Base-by-base conservation (phyloP, 2,797 vertebrate species). In the Chelmon rostratus region DNA sequence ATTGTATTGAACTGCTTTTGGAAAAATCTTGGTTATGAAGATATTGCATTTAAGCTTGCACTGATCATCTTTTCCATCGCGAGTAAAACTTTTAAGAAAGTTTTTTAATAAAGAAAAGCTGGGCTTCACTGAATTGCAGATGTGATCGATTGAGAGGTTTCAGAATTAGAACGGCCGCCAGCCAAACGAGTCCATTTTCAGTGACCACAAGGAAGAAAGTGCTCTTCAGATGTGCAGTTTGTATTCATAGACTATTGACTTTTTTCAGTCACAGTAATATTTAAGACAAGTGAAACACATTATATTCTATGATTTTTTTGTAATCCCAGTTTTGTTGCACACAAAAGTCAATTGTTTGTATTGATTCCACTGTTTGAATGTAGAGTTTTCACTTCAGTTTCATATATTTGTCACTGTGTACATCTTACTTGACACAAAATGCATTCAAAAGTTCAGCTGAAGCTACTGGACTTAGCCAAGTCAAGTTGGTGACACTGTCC, bases 91-190 rank as follows among this genome's bases (percentile, higher is more conserved):
- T 44, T 67, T 8, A 23, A 49, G 6, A 44, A 37, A 19, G 46
- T 46, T 62, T 68, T 46, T 66, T n/a, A 44, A 67, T 72, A 37
- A 53, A 53, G n/a, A 35, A 28, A 37, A 65, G 3, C 53, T 61
- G 31, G 21, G 35, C 25, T 35, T 56, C 21, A 18, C 38, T 54
- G 58, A 54, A 53, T 54, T 52, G 54, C 6, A 58, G 19, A 75
- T 11, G 31, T 33, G 21, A 63, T 35, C 2, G 5, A 8, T 33
- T 53, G 42, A 38, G 67, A 2, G 23, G 4, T 46, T 19, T 49
- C 15, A 49, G 42, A 56, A 49, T 61, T 3, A 52, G 21, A 31
- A 68, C 19, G 0, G 46, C 23, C 4, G 21, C 19, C 46, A 28
- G 28, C 28, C 16, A 21, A 44, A 58, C 8, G 44, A 25, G 9